Evolutionary conservation across 1,140 invertebrate species (phyloP), one percentile per base, ranked within the genome.

Genomic region (Oscheius sp.): DNA sequence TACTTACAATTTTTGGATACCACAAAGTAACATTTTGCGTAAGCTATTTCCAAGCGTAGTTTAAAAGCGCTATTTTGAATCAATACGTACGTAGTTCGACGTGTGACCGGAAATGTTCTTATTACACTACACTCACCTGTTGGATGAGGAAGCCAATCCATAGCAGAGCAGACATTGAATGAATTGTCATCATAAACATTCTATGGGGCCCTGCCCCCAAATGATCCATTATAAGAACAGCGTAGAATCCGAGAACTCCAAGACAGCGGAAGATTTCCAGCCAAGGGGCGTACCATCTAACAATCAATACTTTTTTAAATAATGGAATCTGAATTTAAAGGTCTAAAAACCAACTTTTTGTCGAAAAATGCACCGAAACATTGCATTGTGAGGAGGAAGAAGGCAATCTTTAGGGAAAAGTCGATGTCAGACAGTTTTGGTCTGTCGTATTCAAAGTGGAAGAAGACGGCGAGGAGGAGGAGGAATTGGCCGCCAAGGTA

Each of bases 391-490:
- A 77, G 75, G 52, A 84, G 74, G 58, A 83, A 82, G 45, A 84
- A 83, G 1, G 77, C 77, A 31, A 83, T 73, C 72, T 85, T 84
- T 32, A 81, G 29, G 0, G 65, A 63, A 59, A 82, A 81, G 29
- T 83, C 82, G 26, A 74, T 13, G 42, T 72, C 83, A 20, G 55
- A 49, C 55, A 83, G 46, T 31, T 77, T 46, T 28, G 36, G 45
- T 45, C 82, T 35, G 55, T 83, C 82, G 68, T 83, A 84, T 77
- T 83, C 82, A 69, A 83, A 83, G 63, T 83, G 82, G 65, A 83
- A 75, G 77, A 84, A 83, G 29, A 84, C 83, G 29, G 71, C 73
- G 18, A 83, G 38, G 2, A 83, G 55, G 2, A 83, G 72, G 2
- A 82, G n/a, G 61, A 83, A 84, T 29, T 84, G 83, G 0, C 32